Conservation (phyloP, 2,113 vertebrate species). For the Archocentrus centrarchus region DNA sequence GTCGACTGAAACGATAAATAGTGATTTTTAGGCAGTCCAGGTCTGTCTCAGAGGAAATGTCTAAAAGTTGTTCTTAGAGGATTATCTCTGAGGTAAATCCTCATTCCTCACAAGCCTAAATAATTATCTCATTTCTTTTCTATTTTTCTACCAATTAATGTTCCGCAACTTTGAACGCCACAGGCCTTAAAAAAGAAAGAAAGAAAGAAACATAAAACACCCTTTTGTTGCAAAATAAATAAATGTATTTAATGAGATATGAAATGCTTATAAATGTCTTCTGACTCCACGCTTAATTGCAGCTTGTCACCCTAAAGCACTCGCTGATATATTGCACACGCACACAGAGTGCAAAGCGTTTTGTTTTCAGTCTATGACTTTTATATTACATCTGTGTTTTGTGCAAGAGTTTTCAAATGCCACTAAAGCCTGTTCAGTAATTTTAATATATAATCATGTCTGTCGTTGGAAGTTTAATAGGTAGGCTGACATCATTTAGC, state of each 20-base stretch:
- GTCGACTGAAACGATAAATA: neutral
- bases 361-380: constrained; percentile 54
- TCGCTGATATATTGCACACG: constrained; percentile 70
- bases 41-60: neutral
- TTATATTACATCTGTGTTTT: constrained; percentile 50
- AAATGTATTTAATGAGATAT: constrained; percentile 82
- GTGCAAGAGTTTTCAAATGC: constrained; percentile 46
- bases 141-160: constrained; percentile 23
- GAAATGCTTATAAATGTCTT: constrained; percentile 76
- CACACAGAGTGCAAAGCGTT: constrained; percentile 33
- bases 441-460: constrained; percentile 37
- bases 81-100: neutral
- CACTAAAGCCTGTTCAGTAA: constrained; percentile 37
- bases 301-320: constrained; percentile 81
- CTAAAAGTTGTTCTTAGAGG: constrained; percentile 8
- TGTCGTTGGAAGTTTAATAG: constrained; percentile 45
- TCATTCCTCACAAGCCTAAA: neutral
- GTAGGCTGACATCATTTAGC: constrained; percentile 32
- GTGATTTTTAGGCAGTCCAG: neutral
- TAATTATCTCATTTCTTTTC: constrained; percentile 12
- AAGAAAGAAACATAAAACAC: neutral
- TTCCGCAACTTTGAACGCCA: constrained; percentile 53
- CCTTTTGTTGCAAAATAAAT: constrained; percentile 70
- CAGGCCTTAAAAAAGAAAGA: constrained; percentile 20
- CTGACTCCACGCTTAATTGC: constrained; percentile 76